Evolutionary conservation across 2,113 vertebrate species (phyloP), one percentile per base, ranked within the genome.

Genomic region (Hirundichthys speculiger): DNA sequence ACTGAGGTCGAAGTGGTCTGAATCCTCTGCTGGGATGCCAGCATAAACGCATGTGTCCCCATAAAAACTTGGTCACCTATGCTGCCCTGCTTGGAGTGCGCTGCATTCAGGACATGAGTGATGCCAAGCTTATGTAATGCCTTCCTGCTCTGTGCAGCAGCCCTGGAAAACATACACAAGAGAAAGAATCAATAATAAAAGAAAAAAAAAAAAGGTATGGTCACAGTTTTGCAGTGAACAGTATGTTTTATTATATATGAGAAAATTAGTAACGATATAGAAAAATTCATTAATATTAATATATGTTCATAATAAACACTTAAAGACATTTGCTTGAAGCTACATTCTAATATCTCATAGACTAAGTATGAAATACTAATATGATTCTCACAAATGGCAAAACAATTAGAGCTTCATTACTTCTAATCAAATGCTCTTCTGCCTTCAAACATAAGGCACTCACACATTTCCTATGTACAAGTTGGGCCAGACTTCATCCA

Each of bases 21-120:
- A 93, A 69, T 94, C 94, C 41, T 94, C 94, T 14, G 91, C 93
- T 38, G 92, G 88, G 76, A 94, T 90, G 13, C 94, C 94, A 14
- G 78, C 90, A 85, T 94, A 94, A 73, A 92, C 57, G 49, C 91
- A 93, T 11, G 86, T 84, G 5, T 88, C 79, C 65, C 95, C 95
- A 0, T 99, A 99, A 57, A 94, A 99, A 54, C 93, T 91, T 96
- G 93, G 53, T 94, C 87, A 9, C 95, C 96, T 0, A 96, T 93
- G 87, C 95, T 96, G 76, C 93, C 96, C 13, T 93, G 90, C 62
- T 94, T 96, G 24, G 93, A 92, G 0, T 94, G 93, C 0, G 93
- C 92, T 40, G 87, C 91, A 0, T 94, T 94, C 71, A 94, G 80
- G 16, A 94, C 82, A 65, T 94, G 93, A 49, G 92, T 94, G 86